These are phyloP conservation scores for Meloe dianella DNA, from an alignment of 2,888 invertebrate genomes.

Conservation along the genomic window DNA sequence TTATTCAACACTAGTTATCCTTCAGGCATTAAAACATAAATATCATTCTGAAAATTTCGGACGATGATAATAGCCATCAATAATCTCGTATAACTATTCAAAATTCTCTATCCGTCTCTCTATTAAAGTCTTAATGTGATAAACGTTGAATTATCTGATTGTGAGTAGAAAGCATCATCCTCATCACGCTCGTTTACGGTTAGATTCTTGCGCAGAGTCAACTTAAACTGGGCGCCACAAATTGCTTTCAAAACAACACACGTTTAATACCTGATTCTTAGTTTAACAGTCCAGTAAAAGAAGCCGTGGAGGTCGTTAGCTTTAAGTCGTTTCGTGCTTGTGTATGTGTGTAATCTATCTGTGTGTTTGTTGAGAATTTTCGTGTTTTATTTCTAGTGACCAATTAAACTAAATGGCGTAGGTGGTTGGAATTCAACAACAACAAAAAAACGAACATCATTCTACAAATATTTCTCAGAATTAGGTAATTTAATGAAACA, in stretches of 20 bases:
- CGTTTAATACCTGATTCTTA: conserved; percentile 32
- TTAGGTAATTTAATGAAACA: neutral
- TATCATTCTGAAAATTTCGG: neutral
- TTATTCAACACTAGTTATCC: neutral
- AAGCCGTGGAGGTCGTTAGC: conserved; percentile 21
- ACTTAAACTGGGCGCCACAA: conserved; percentile 30
- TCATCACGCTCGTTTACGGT: neutral
- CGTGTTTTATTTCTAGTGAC: neutral
- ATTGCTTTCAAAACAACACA: conserved; percentile 27
- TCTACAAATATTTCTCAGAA: neutral
- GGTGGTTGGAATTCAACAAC: neutral
- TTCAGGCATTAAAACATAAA: neutral
- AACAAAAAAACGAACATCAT: neutral
- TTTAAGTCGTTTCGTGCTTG: neutral
- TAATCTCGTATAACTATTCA: neutral
- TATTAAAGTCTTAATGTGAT: neutral
- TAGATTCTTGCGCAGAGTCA: conserved; percentile 23
- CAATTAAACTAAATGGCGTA: neutral
- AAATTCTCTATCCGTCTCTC: neutral
- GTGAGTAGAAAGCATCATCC: neutral
- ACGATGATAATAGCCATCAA: neutral
- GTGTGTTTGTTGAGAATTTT: neutral
- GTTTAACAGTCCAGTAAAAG: conserved; percentile 31
- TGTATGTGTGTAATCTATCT: neutral
- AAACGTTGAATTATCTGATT: neutral